Base-by-base conservation (phyloP, 2,113 vertebrate species). In the Sturnus vulgaris region DNA sequence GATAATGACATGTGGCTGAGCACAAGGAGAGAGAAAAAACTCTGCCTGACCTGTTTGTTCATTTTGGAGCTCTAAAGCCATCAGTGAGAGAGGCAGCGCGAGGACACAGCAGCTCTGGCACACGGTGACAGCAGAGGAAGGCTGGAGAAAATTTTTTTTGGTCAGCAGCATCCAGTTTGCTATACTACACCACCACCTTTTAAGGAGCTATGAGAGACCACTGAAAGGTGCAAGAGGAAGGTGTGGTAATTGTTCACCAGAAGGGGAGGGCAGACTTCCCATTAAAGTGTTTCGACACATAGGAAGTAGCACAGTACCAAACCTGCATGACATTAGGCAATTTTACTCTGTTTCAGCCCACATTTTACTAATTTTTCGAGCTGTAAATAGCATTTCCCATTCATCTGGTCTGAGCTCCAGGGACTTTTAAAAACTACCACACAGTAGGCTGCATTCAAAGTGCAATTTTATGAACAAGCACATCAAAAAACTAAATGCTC, bases 201-300 rank as follows among this genome's bases (percentile, higher is more conserved):
- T 47, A 61, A 42, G 46, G 10, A 65, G 8, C 37, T 57, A 1
- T 10, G 35, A 39, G 33, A 82, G 21, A 56, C 35, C 57, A 47
- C 2, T 24, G 55, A 53, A 82, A 82, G 79, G 88, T 46, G 61
- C 81, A 94, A 92, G 46, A 91, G 55, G 59, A 95, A 86, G 68
- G 82, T 46, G 57, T 46, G 47, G 59, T 52, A 86, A 42, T 64
- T 94, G 52, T 78, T 93, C 81, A 89, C 64, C 19, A 17, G 42
- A 69, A 65, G 75, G 75, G 52, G 25, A 93, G 71, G 70, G 53
- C 2, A 57, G 42, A 95, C 90, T 94, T 88, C 59, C 52, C 15
- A 59, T 47, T 21, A 69, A 65, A 69, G 11, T 7, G 10, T 86
- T 84, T 78, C 3, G 2, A 44, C 35, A 42, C 8, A 30, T 1